These are phyloP conservation scores for Xestia rhomboidea DNA, from an alignment of 2,888 invertebrate genomes.

Conservation along the genomic window DNA sequence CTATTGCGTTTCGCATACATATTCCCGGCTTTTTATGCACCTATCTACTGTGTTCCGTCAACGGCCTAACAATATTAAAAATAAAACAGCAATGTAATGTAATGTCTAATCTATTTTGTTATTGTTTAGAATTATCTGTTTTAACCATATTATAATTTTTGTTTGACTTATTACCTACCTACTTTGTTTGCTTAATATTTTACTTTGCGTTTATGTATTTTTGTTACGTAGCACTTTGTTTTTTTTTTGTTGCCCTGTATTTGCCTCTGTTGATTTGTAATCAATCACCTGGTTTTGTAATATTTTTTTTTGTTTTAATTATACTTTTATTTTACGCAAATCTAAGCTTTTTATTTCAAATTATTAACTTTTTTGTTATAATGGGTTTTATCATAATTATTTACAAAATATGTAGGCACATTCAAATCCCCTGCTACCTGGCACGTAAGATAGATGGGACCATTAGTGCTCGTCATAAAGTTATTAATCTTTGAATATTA, in stretches of 20 bases:
- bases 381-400: background rate
- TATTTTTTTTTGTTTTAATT: slow-evolving; percentile 63
- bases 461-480: background rate
- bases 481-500: background rate
- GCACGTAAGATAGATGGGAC: background rate
- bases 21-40: slow-evolving; percentile 62
- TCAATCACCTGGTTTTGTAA: slow-evolving; percentile 49
- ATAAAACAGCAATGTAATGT: slow-evolving; percentile 57
- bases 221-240: slow-evolving; percentile 33
- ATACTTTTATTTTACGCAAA: slow-evolving; percentile 58
- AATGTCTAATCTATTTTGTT: slow-evolving; percentile 48
- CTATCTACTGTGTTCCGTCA: slow-evolving; percentile 67
- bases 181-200: slow-evolving; percentile 41
- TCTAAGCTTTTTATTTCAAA: slow-evolving; percentile 64
- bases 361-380: slow-evolving; percentile 5
- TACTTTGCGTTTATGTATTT: slow-evolving; percentile 44
- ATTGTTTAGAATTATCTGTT: slow-evolving; percentile 51
- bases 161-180: slow-evolving; percentile 21
- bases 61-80: slow-evolving; percentile 65
- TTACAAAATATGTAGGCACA: slow-evolving; percentile 1
- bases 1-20: slow-evolving; percentile 57
- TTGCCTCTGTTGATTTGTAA: slow-evolving; percentile 49
- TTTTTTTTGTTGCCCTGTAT: slow-evolving; percentile 44
- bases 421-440: background rate
- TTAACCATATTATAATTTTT: slow-evolving; percentile 42